A percentile compares a stretch with the other conserved stretches of the same genome.
Conservation (phyloP, 2,113 vertebrate genomes). For the Pongo abelii region DNA sequence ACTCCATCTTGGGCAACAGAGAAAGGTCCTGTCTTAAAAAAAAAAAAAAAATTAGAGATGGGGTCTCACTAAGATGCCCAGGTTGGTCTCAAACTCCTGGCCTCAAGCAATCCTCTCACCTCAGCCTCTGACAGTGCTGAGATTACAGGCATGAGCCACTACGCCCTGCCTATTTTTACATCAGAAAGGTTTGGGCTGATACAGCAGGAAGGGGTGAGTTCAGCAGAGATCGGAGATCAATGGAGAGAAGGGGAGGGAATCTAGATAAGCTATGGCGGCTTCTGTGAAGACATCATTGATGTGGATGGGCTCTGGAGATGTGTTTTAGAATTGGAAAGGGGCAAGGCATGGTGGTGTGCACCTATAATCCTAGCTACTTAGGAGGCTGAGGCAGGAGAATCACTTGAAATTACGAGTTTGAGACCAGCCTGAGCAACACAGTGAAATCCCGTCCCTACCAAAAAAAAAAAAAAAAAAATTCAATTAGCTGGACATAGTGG, state of each 20-base stretch:
- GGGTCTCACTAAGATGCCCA: no score
- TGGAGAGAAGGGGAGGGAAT: neutral
- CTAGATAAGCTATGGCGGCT: no score
- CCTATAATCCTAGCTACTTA: neutral
- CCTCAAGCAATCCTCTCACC: no score
- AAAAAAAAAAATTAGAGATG: no score
- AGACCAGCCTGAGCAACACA: neutral
- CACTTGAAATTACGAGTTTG: neutral
- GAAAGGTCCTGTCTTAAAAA: no score
- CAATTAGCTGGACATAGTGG: neutral
- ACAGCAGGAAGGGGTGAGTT: accelerated
- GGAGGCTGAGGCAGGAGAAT: neutral
- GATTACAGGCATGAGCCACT: no score
- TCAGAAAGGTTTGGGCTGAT: neutral
- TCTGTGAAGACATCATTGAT: neutral
- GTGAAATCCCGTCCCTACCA: neutral
- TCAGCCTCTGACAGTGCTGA: no score
- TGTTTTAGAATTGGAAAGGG: neutral
- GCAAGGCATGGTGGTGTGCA: neutral
- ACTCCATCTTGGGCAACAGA: no score
- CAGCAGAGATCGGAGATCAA: neutral
- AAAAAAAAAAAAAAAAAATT: neutral
- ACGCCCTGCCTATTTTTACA: neutral
- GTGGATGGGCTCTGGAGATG: neutral
- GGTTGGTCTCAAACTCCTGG: no score